Evolutionary conservation across 92 coral and sea anemone genomes (phyloP), one percentile per base, ranked within the genome.

Genomic region (Heteractis magnifica): DNA sequence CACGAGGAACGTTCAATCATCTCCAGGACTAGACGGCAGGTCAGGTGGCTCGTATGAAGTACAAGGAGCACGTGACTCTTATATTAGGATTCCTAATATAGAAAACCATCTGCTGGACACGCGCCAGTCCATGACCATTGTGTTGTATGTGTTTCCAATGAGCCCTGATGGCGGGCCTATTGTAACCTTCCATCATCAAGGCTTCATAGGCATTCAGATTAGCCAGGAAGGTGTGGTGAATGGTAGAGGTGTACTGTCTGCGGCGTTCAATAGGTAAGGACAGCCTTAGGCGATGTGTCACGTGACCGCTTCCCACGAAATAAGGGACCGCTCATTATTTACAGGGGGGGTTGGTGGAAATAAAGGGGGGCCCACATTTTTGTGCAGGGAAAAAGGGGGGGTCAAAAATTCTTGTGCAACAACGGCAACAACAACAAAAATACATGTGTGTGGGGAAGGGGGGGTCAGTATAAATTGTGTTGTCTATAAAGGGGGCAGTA

Each of bases 121-220:
- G 18, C 82, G 84, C 49, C 83, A 56, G 11, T 91, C 94, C n/a
- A 89, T 93, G 77, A 88, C 97, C 2, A 75, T 93, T 49, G 60
- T 90, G 56, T 50, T 89, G 68, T 82, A 65, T 78, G 93, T 93
- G 80, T 89, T 65, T 81, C 97, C 97, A 13, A 60, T 77, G 89
- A 92, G 90, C 58, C 75, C 76, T 13, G 75, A 76, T 50, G 89
- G 90, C 11, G 97, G 97, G 4, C 89, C 94, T 10, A 88, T 93
- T 18, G 52, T 93, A 14, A 82, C 90, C 86, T 93, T 87, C 77
- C 89, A 85, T 50, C 68, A 77, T 49, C 70, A 81, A 60, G 97
- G 94, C 0, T 6, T 58, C 4, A 52, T 65, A 21, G 97, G 97
- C 34, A 62, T 93, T 51, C 89, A 93, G 65, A 87, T 93, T 7